These are phyloP conservation scores for Mareca strepera DNA, from an alignment of 2,797 vertebrate genomes.

Conservation along the genomic window DNA sequence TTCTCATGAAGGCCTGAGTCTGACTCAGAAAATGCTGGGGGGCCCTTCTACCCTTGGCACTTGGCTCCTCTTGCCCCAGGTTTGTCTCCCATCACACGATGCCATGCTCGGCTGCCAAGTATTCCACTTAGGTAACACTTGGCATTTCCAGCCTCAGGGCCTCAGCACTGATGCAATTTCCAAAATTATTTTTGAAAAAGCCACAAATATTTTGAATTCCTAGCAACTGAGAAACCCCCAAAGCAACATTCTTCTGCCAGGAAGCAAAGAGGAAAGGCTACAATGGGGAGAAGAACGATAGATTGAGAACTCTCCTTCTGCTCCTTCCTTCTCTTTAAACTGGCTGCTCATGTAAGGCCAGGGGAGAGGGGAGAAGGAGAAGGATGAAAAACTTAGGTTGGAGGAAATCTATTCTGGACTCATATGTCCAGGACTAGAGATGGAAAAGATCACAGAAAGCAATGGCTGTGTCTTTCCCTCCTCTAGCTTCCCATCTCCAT, in stretches of 20 bases:
- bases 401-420: neutral
- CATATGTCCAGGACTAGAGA: neutral
- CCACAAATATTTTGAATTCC: constrained; percentile 73
- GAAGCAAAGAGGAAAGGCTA: constrained; percentile 2
- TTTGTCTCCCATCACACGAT: constrained; percentile 36
- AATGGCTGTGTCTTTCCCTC: neutral
- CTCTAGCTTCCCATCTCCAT: neutral
- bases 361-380: neutral
- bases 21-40: neutral
- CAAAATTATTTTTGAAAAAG: constrained; percentile 57
- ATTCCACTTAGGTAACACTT: constrained; percentile 62
- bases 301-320: neutral
- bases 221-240: constrained; percentile 58
- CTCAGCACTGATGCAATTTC: constrained; percentile 44
- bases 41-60: neutral
- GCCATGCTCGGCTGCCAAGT: constrained; percentile 13
- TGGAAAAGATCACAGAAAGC: neutral
- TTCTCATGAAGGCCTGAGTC: neutral
- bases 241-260: constrained; percentile 46
- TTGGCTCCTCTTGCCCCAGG: constrained; percentile 24
- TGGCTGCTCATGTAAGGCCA: neutral
- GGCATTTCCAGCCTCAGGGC: constrained; percentile 50
- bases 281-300: neutral
- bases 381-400: neutral
- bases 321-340: neutral